These are phyloP conservation scores for Metacarcinus magister DNA, from an alignment of 2,888 invertebrate genomes.

Conservation along the genomic window DNA sequence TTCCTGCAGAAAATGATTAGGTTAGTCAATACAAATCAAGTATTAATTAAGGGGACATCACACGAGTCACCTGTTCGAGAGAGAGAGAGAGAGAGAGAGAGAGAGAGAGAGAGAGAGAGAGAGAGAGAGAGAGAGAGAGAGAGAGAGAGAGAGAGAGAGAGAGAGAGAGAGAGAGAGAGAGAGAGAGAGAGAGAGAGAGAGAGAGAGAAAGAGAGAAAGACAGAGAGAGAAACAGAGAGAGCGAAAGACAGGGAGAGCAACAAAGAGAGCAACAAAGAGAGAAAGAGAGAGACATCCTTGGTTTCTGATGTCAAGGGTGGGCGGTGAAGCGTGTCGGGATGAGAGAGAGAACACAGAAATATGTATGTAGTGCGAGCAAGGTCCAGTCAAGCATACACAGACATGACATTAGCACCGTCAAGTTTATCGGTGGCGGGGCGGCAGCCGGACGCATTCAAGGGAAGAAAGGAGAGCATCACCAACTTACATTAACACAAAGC, in stretches of 20 bases:
- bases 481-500: neutral
- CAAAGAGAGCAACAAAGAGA: constrained; percentile 43
- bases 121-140: constrained; percentile 36
- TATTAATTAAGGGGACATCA: neutral
- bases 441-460: neutral
- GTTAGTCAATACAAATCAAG: neutral
- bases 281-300: neutral
- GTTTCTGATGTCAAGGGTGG: neutral
- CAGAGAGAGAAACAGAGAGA: constrained; percentile 33
- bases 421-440: neutral
- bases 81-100: constrained; percentile 21
- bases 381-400: constrained; percentile 10
- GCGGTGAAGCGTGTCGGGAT: constrained; percentile 15
- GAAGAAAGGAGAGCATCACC: neutral
- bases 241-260: constrained; percentile 47
- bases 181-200: constrained; percentile 50
- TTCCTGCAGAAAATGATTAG: neutral
- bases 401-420: constrained; percentile 7
- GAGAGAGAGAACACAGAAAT: constrained; percentile 1
- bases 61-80: neutral
- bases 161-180: constrained; percentile 57
- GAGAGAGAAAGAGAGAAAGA: constrained; percentile 32
- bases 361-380: constrained; percentile 14
- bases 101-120: neutral
- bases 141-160: constrained; percentile 16